Evolutionary conservation across 2,113 vertebrate genomes (phyloP).

Genomic region (Podiceps cristatus): DNA sequence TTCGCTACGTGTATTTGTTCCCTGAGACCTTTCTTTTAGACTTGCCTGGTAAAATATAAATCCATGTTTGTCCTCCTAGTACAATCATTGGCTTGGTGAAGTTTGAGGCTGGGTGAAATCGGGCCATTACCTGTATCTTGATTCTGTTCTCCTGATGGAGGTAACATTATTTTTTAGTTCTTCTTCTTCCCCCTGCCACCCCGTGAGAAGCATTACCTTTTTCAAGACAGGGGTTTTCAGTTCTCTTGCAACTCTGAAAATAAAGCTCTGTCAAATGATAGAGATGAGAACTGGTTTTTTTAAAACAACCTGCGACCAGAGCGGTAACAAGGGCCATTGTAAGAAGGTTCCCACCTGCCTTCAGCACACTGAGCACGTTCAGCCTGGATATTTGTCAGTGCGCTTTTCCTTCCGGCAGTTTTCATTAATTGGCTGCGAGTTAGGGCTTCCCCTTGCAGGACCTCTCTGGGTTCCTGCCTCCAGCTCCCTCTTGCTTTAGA

Average conservation of each 20-base stretch:
- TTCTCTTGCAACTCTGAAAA: neutral
- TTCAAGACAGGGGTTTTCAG: neutral
- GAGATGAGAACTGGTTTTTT: neutral
- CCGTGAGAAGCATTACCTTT: neutral
- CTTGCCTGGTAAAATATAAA: neutral
- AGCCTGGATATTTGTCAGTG: neutral
- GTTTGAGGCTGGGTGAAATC: neutral
- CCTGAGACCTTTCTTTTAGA: neutral
- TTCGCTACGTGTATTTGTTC: neutral
- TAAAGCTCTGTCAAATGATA: neutral
- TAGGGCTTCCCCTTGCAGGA: constrained; percentile 51
- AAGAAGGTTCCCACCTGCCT: constrained; percentile 1
- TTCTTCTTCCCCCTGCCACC: fast-evolving
- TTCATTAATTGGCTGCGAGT: constrained; percentile 13
- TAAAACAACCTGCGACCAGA: neutral
- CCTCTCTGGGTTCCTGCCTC: constrained; percentile 25
- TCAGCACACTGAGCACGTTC: neutral
- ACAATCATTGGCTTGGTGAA: neutral
- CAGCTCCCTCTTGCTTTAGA: neutral
- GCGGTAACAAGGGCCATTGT: neutral
- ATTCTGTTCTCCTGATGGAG: neutral
- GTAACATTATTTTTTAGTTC: neutral
- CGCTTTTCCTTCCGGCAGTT: neutral
- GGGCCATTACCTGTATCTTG: neutral
- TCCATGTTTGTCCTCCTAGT: neutral